Evolutionary conservation across 2,797 vertebrate genomes (phyloP), one percentile per base, ranked within the genome.

Genomic region (Anguilla anguilla): DNA sequence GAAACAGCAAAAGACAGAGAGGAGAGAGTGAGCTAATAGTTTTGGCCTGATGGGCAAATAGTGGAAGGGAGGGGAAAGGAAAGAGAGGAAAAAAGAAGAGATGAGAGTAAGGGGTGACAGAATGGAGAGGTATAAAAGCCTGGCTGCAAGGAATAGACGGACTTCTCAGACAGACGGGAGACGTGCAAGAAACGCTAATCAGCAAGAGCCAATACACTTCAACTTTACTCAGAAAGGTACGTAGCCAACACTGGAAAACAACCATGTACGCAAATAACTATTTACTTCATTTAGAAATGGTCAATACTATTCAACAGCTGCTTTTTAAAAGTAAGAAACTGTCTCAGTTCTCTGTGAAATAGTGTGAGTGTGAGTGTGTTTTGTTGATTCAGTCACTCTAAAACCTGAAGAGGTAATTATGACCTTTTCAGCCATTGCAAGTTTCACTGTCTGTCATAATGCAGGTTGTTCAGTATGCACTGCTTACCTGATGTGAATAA

Each of bases 11-110:
- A 46, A 17, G 19, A 35, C 28, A 25, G 64, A 57, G 77, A 17
- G 81, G 81, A 82, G 61, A 17, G 35, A 57, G 28, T 84, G 46
- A 74, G 39, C 67, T 87, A 17, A 84, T 77, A 69, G 61, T 53
- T 46, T 72, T 53, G 55, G 53, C 19, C 31, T n/a, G 67, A 35
- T 74, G 64, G 64, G 53, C 53, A 39, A 83, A 88, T 77, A 31
- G 51, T 51, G 53, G 83, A 46, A 77, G 53, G 83, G 87, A 53
- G 53, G 87, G 86, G 86, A 59, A 74, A 53, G 72, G 49, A 35
- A 53, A 57, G 51, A 46, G 28, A 61, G 53, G 11, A 57, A 84
- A 83, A 17, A 46, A 67, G 9, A 53, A 83, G 35, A 69, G 53
- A 67, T 19, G 67, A 83, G 51, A 53, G 53, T 79, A 39, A 39